phyloP scores from a whole-genome alignment of 2,888 invertebrate species.

The Xylota sylvarum region DNA sequence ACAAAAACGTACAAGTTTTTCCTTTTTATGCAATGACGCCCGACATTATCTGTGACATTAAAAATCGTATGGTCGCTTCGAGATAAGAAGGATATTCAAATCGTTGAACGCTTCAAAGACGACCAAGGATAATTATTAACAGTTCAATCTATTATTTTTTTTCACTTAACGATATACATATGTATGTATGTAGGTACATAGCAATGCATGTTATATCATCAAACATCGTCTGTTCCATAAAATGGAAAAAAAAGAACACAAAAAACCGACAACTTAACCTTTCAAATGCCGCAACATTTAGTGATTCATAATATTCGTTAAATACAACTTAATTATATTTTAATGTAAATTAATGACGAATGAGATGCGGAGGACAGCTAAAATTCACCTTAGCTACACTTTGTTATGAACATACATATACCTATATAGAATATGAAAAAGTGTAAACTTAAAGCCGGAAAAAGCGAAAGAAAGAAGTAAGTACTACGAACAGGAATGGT shows the following conservation, averaged over 20 bases:
- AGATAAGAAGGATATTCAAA: constrained; percentile 31
- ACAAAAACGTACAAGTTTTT: constrained; percentile 37
- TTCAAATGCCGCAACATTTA: neutral
- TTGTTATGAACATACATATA: neutral
- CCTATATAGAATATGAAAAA: neutral
- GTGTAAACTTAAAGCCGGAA: neutral
- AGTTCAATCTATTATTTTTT: neutral
- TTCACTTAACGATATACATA: neutral
- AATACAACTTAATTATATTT: constrained; percentile 81
- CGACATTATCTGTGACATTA: constrained; percentile 34
- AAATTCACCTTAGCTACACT: constrained; percentile 1
- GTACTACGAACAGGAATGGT: neutral
- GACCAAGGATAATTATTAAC: constrained; percentile 9
- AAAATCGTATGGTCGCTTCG: constrained; percentile 29
- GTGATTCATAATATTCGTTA: constrained; percentile 15
- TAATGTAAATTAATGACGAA: constrained; percentile 83
- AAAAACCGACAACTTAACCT: constrained; percentile 1
- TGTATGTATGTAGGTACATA: no score
- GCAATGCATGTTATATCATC: neutral
- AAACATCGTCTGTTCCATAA: neutral
- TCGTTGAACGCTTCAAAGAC: constrained; percentile 7
- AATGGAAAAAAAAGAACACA: constrained; percentile 1
- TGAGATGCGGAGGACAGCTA: constrained; percentile 9
- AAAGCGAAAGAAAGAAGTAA: neutral
- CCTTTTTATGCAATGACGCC: constrained; percentile 38